Percentiles rank a stretch among this genome's conserved stretches.
Evolutionary conservation across 2,113 vertebrate genomes (phyloP).

Genomic region (Macaca fascicularis): DNA sequence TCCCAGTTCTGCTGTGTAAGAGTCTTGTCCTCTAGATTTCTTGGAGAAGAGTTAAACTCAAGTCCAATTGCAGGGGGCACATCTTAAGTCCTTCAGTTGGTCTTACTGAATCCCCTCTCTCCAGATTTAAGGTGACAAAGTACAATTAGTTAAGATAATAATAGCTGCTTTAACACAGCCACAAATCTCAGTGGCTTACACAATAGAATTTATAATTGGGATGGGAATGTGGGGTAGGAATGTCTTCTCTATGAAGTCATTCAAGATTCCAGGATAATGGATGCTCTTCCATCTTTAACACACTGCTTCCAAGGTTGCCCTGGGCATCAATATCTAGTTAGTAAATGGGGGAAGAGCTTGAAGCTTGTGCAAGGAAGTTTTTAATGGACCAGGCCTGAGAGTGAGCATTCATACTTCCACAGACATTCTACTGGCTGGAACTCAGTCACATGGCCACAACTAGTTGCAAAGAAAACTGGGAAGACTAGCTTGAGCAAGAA

Average conservation of each 20-base stretch:
- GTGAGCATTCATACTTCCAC: background rate
- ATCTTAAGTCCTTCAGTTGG: background rate
- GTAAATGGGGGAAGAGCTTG: background rate
- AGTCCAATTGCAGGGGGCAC: background rate
- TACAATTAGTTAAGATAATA: background rate
- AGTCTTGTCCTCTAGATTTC: background rate
- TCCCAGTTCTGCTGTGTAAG: background rate
- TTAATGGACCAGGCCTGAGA: background rate
- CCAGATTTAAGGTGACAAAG: background rate
- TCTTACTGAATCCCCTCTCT: background rate
- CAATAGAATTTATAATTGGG: background rate
- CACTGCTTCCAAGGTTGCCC: background rate
- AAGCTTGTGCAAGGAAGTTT: background rate
- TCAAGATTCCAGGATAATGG: background rate
- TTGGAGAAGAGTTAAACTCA: background rate
- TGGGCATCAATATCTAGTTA: background rate
- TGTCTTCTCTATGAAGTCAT: background rate
- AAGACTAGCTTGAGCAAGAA: background rate
- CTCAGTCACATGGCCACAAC: background rate
- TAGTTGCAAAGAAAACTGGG: background rate
- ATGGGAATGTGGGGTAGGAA: background rate
- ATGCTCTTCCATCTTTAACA: background rate
- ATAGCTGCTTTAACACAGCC: background rate
- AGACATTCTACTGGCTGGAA: background rate
- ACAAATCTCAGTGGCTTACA: background rate